phyloP scores from a whole-genome alignment of 2,888 invertebrate species.

The Odiellus spinosus region DNA sequence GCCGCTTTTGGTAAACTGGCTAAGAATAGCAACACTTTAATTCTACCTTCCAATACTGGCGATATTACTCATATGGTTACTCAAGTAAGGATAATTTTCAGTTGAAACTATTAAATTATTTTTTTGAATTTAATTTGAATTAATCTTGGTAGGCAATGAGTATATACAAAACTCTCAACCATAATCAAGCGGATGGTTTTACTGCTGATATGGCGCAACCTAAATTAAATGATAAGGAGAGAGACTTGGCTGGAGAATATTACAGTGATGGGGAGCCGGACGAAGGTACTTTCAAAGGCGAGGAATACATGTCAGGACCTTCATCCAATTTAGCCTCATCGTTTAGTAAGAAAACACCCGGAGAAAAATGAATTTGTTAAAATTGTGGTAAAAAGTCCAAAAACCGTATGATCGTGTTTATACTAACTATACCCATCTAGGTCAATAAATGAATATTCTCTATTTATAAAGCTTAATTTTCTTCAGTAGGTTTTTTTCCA shows the following conservation, averaged over 20 bases:
- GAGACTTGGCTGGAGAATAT: slow-evolving; percentile 7
- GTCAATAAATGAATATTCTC: too few relatives aligned
- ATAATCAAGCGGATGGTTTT: slow-evolving; percentile 1
- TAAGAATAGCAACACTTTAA: slow-evolving; percentile 79
- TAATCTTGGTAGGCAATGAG: slow-evolving; percentile 8
- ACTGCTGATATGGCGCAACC: background rate
- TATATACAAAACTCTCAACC: slow-evolving; percentile 12
- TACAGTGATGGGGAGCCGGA: slow-evolving; percentile 12
- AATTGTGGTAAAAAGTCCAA: too few relatives aligned
- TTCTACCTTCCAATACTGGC: slow-evolving; percentile 77
- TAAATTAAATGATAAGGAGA: slow-evolving; percentile 2
- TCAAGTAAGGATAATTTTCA: slow-evolving; percentile 10
- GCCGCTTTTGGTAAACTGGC: slow-evolving; percentile 84
- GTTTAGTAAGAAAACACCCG: too few relatives aligned
- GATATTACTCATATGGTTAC: slow-evolving; percentile 23
- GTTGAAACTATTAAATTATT: background rate
- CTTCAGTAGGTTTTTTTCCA: too few relatives aligned
- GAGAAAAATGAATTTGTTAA: too few relatives aligned
- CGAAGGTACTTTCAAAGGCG: background rate
- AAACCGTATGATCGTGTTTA: too few relatives aligned
- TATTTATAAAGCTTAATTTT: too few relatives aligned
- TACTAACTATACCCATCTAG: too few relatives aligned
- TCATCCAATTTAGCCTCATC: background rate
- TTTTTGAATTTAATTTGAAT: background rate
- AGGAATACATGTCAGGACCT: slow-evolving; percentile 1